phyloP scores from a whole-genome alignment of 2,797 vertebrate genomes.

The Amniataba percoides region DNA sequence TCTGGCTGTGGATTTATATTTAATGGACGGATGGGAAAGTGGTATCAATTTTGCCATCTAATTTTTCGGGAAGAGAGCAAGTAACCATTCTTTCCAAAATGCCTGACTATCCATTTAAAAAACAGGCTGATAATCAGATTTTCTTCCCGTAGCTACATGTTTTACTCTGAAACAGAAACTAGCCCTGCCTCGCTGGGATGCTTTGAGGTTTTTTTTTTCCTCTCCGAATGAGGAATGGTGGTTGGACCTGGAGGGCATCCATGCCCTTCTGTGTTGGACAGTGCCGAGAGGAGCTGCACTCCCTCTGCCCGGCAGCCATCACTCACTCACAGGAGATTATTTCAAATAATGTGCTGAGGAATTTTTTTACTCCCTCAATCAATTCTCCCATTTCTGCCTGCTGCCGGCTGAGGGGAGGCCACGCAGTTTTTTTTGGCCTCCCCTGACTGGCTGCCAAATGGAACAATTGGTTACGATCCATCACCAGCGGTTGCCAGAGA shows the following conservation, averaged over 20 bases:
- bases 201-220: conserved; percentile 26
- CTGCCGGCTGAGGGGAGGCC: conserved; percentile 52
- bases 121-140: conserved; percentile 5
- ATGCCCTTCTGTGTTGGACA: conserved; percentile 46
- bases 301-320: conserved; percentile 56
- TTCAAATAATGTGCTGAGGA: conserved; percentile 69
- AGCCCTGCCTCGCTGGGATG: conserved; percentile 17
- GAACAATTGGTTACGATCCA: conserved; percentile 80
- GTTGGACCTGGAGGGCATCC: conserved; percentile 15
- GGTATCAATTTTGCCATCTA: neutral
- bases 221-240: conserved; percentile 29
- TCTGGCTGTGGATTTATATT: neutral
- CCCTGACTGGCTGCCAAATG: conserved; percentile 77
- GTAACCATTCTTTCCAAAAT: neutral
- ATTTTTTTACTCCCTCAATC: conserved; percentile 64
- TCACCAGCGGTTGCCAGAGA: conserved; percentile 74
- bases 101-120: conserved; percentile 13
- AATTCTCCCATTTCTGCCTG: conserved; percentile 63
- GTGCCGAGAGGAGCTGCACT: conserved; percentile 39
- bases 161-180: conserved; percentile 16
- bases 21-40: neutral
- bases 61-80: neutral
- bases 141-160: conserved; percentile 9
- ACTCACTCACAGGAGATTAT: conserved; percentile 67
- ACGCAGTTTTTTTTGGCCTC: conserved; percentile 49